Evolutionary conservation across 2,113 vertebrate species (phyloP).

Genomic region (Megaptera novaeangliae): DNA sequence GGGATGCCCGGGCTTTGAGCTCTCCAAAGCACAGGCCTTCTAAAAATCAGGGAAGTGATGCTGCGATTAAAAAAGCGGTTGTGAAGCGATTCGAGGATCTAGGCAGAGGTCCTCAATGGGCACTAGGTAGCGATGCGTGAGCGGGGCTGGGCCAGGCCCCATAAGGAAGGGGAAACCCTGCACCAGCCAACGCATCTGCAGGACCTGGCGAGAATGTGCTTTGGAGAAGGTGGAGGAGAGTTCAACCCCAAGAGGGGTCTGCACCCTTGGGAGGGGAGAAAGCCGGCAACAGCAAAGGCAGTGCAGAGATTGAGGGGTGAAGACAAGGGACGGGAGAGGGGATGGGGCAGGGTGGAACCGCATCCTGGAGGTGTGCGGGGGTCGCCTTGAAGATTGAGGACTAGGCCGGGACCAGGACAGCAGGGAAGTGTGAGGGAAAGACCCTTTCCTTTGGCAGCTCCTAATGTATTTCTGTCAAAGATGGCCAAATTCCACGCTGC

Average conservation of each 20-base stretch:
- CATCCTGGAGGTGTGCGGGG: not conserved
- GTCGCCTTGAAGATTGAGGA: not conserved
- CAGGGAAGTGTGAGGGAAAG: not conserved
- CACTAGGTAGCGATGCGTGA: not conserved
- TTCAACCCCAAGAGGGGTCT: not conserved
- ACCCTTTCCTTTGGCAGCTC: not conserved
- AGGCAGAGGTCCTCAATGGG: not conserved
- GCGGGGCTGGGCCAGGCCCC: not conserved
- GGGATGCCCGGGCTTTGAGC: not conserved
- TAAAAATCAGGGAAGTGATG: not conserved
- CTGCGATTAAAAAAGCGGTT: not conserved
- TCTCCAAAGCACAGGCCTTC: not conserved
- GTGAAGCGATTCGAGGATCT: not conserved
- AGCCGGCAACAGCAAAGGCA: not conserved
- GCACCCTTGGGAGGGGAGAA: not conserved
- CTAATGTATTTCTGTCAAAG: constrained; percentile 54
- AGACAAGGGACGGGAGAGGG: not conserved
- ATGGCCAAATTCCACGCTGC: constrained; percentile 56
- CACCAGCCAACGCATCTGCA: not conserved
- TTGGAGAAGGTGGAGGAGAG: not conserved
- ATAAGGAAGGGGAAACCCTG: not conserved
- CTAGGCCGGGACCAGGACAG: not conserved
- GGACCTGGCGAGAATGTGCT: not conserved
- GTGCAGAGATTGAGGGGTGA: not conserved
- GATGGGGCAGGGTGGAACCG: not conserved